Evolutionary conservation across 2,797 vertebrate species (phyloP).

Genomic region (Chelmon rostratus): DNA sequence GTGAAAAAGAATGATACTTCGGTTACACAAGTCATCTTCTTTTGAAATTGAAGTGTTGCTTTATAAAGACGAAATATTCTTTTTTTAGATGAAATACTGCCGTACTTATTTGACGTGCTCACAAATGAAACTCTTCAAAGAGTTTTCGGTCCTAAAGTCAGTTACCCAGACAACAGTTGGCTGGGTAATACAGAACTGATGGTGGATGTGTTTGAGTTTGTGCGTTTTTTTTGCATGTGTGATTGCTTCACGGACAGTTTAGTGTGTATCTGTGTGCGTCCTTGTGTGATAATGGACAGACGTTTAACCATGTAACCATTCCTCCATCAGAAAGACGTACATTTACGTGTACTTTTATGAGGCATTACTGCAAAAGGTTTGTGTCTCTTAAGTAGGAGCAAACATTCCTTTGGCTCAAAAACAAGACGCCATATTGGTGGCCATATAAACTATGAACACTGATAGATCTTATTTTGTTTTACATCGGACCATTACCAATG

Average conservation of each 20-base stretch:
- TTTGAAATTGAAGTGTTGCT: not conserved
- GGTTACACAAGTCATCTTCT: not conserved
- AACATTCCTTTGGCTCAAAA: not conserved
- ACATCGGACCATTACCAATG: not conserved
- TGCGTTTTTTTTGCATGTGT: not conserved
- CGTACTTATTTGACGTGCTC: not conserved
- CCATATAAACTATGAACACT: not conserved
- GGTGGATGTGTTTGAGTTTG: not conserved
- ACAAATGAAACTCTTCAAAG: not conserved
- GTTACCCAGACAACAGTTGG: not conserved
- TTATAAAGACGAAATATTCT: not conserved
- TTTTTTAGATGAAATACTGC: not conserved
- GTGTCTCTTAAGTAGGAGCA: not conserved
- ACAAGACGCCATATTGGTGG: not conserved
- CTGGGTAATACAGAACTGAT: conserved; percentile 1
- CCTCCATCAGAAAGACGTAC: not conserved
- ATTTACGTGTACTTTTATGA: not conserved
- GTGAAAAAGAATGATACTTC: not conserved
- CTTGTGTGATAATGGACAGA: not conserved
- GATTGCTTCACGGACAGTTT: not conserved
- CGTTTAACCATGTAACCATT: not conserved
- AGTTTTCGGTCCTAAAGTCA: not conserved
- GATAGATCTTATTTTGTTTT: not conserved
- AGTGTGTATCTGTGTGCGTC: not conserved
- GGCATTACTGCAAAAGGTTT: not conserved